Evolutionary conservation across 2,113 vertebrate genomes (phyloP), one percentile per base, ranked within the genome.

Genomic region (Axis porcinus): DNA sequence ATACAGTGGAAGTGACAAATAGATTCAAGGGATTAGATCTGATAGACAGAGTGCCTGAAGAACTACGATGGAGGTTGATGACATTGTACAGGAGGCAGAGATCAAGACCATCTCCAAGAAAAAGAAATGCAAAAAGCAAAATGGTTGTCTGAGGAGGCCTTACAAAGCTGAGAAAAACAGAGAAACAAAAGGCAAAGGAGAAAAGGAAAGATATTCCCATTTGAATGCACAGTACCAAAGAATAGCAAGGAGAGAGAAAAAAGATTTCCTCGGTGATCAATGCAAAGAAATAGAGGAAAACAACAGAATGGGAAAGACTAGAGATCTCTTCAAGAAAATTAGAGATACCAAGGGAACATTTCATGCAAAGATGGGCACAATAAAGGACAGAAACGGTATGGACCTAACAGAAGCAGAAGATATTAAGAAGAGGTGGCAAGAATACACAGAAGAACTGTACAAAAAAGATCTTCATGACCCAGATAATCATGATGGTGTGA

Each of bases 61-160:
- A 67, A 67, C 17, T 67, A 67, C 0, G 17, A 67, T 0, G 0
- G 33, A n/a, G 60, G 9, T 70, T 70, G 4, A 0, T 70, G n/a
- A 70, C 64, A 70, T 2, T 70, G n/a, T 70, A 70, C 64, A 21
- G 64, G 17, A 36, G 17, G 9, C 64, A 70, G 17, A 2, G 64
- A 70, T 70, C 64, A 36, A 70, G 8, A 70, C 64, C 33, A 70
- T 70, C 17, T n/a, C 64, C n/a, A 70, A 70, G 64, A 21, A 70
- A 70, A 70, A 70, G 33, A 70, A 70, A 70, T 36, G 17, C n/a
- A 36, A 36, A 70, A 70, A 36, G n/a, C n/a, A 70, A 70, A 70
- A 70, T 67, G 17, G 64, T 11, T 70, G 64, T 70, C 64, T 70
- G 64, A 21, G n/a, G 64, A 70, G n/a, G 64, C 17, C n/a, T 70